Evolutionary conservation across 2,888 invertebrate species (phyloP), one percentile per base, ranked within the genome.

Genomic region (Leptopilina syphax): DNA sequence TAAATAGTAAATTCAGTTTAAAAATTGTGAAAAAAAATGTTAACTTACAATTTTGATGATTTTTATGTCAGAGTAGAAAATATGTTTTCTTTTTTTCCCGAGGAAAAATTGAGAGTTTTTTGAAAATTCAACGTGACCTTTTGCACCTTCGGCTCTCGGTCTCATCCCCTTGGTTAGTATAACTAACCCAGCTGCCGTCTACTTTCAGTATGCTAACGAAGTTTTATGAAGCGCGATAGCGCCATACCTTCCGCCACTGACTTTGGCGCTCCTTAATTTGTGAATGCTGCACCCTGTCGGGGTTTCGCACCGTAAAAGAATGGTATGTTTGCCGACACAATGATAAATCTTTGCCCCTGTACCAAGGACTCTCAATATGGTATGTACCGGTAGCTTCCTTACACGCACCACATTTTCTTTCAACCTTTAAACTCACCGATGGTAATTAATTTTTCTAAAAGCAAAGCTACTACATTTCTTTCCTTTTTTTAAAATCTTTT

Each of bases 221-320:
- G 90, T 90, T 91, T 91, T 91, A 90, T 91, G 90, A 90, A 90
- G 89, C 89, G 89, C 89, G 89, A 89, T 90, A 89, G 89, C 86
- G 86, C 86, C 85, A 86, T 87, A 87, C 87, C 87, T 86, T 85
- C 85, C 84, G 84, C 85, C 87, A 85, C 85, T 86, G 88, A 89
- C 89, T 90, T 91, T 88, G 89, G 89, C 88, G 88, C 90, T 91
- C 89, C 90, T 91, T 90, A 90, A 90, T 90, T 90, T 90, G 90
- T 88, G 90, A 90, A 90, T 86, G 86, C 87, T 87, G 84, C 86
- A 85, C 86, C 84, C 84, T 87, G 87, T 87, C 87, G 87, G 86
- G 82, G 82, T 80, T 82, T 87, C 84, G 86, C 85, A 84, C 88
- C 87, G 89, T 87, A 85, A 89, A 90, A 90, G 89, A 89, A 87